These are phyloP conservation scores for Sitobion miscanthi DNA, from an alignment of 1,140 invertebrate genomes.

Conservation along the genomic window DNA sequence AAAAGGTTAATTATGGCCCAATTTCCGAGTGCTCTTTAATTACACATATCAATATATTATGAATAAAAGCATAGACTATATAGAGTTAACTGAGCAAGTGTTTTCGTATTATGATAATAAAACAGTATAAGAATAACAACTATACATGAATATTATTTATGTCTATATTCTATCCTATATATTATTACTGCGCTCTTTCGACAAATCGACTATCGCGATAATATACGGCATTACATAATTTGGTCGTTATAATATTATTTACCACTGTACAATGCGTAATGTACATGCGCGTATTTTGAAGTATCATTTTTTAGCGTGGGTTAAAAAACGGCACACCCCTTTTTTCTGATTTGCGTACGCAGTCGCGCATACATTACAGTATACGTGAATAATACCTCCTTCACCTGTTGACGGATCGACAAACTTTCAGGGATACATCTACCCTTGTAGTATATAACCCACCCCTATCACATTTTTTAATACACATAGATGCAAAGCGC, in stretches of 20 bases:
- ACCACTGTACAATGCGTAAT: not conserved
- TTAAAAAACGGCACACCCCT: constrained; percentile 44
- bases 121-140: no score
- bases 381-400: constrained; percentile 18
- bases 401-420: constrained; percentile 36
- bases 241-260: not conserved
- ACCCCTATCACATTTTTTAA: no score
- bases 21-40: no score
- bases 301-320: constrained; percentile 39
- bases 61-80: no score
- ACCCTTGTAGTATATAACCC: not conserved
- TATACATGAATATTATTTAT: no score
- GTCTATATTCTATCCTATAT: no score
- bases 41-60: no score
- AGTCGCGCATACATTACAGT: not conserved
- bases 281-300: not conserved
- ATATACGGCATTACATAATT: not conserved
- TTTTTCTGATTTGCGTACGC: constrained; percentile 43
- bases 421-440: not conserved
- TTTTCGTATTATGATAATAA: no score
- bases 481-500: not conserved
- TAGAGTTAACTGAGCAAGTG: no score
- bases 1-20: no score
- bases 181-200: not conserved
- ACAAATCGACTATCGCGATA: not conserved